Base-by-base conservation (phyloP, 2,113 vertebrate species). In the Nematolebias whitei region DNA sequence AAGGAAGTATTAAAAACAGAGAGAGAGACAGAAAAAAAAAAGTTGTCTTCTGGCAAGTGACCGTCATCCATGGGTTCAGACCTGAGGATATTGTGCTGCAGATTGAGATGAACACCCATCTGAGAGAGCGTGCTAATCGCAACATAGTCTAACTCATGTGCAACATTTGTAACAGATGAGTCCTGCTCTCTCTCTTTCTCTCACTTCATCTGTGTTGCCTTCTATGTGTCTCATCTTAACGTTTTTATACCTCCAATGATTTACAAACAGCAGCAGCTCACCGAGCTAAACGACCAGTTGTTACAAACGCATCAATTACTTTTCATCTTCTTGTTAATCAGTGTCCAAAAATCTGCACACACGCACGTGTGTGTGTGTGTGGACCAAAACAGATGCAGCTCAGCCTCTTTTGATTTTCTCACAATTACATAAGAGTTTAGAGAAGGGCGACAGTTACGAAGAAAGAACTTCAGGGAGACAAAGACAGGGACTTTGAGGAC, bases 1-100 rank as follows among this genome's bases (percentile, higher is more conserved):
- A 83, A 87, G 80, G 83, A 89, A 87, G 74, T 78, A 73, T 48
- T 78, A 85, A 86, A 82, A 71, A 58, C 41, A 71, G 58, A 68
- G 66, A 73, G 76, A 51, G 35, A 55, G n/a, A n/a, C n/a, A n/a
- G n/a, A 68, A 41, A 10, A 44, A 66, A 78, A 82, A 80, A 80
- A 84, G 79, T 68, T 59, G 62, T 90, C 86, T 82, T 87, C 76
- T 80, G 80, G 88, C 86, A 74, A 86, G 43, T 88, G 80, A 89
- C 87, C 89, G 80, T 81, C 60, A 78, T 84, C 78, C 68, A 59
- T 84, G 71, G 70, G 90, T 89, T 89, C 84, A 88, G 83, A 89
- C 74, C 74, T 77, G 56, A 85, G 81, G 83, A 90, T 78, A 82
- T 80, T 44, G 69, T 64, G 77, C 53, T 74, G 79, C 78, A 77